Evolutionary conservation across 2,113 vertebrate genomes (phyloP).

Genomic region (Empidonax traillii): DNA sequence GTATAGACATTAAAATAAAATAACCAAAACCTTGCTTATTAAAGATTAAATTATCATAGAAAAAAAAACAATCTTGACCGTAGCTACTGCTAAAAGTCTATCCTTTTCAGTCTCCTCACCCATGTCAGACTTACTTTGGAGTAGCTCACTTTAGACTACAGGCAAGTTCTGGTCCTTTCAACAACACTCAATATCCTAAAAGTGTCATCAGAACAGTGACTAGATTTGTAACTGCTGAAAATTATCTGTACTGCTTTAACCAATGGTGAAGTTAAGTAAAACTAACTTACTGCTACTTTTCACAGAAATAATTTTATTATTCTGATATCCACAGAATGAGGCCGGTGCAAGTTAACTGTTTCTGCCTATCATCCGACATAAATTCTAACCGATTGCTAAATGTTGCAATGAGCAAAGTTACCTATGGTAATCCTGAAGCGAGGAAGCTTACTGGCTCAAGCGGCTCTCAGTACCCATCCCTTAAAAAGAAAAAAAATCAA

Average conservation of each 20-base stretch:
- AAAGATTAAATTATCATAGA: neutral
- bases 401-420: neutral
- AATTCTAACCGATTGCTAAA: neutral
- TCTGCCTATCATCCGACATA: rapidly evolving
- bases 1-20: neutral
- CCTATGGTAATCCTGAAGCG: neutral
- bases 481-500: neutral
- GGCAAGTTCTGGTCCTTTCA: neutral
- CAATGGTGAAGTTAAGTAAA: neutral
- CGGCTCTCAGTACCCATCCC: neutral
- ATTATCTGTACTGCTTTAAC: neutral
- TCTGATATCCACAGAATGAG: neutral
- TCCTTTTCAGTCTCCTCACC: neutral
- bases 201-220: neutral
- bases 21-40: neutral
- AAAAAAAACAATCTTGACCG: neutral
- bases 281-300: neutral
- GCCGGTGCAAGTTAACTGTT: neutral
- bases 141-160: neutral
- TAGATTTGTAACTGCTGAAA: neutral
- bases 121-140: neutral
- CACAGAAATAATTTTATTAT: neutral
- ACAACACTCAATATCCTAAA: neutral
- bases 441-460: neutral
- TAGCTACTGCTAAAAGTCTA: neutral